Percentiles rank a stretch among this genome's conserved stretches.
These are phyloP conservation scores for Aplochiton taeniatus DNA, from an alignment of 2,797 vertebrate species.

Conservation along the genomic window DNA sequence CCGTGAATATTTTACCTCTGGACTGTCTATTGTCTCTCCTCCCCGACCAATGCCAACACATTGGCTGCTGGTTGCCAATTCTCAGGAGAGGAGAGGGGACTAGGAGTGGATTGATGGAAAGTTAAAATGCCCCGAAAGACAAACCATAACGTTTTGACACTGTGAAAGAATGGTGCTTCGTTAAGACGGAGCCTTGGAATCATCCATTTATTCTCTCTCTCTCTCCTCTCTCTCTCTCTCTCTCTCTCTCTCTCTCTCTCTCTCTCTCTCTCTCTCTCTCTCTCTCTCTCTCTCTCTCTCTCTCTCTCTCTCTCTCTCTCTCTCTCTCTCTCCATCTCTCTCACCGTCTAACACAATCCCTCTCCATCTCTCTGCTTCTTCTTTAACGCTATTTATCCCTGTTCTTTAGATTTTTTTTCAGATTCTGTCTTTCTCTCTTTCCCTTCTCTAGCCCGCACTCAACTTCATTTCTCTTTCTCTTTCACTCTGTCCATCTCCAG, in stretches of 20 bases:
- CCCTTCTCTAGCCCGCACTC: neutral
- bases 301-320: neutral
- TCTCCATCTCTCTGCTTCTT: conserved; percentile 1
- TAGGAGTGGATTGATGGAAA: no score
- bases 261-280: conserved; percentile 1
- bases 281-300: neutral
- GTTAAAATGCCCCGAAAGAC: no score
- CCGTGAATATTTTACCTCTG: no score
- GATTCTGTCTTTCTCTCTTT: neutral
- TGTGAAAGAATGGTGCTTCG: no score
- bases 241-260: conserved; percentile 6
- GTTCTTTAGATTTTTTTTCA: conserved; percentile 5
- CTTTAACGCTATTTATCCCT: neutral
- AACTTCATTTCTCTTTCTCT: neutral
- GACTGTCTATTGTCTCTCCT: no score
- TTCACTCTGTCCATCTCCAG: conserved; percentile 24
- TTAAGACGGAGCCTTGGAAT: no score
- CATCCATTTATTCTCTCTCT: neutral
- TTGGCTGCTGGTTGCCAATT: no score
- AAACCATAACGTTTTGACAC: no score
- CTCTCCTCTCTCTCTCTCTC: conserved; percentile 4
- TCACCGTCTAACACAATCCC: conserved; percentile 1
- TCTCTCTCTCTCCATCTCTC: neutral
- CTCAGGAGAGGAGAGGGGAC: no score
- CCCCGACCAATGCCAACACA: no score